Base-by-base conservation (phyloP, 1,140 invertebrate genomes). In the Pachypeltis micranthus region DNA sequence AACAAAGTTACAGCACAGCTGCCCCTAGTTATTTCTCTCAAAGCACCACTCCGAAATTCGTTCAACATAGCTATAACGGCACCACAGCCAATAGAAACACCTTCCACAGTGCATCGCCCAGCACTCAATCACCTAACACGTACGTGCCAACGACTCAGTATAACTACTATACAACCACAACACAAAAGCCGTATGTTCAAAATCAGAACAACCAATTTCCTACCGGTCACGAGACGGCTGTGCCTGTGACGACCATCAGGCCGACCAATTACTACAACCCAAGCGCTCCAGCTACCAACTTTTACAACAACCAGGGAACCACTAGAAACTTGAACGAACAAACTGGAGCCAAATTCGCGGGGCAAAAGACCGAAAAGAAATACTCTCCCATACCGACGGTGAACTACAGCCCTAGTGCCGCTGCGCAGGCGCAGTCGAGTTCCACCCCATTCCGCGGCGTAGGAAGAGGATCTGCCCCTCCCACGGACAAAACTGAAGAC, bases 341-440 rank as follows among this genome's bases (percentile, higher is more conserved):
- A 7, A 51, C 7, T 51, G 7, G 23, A 4, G 7, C 10, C 4
- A 51, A 51, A 21, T 4, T 21, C 21, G 47, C 10, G 3, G 21
- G 4, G 1, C 57, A 59, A 56, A 31, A 63, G 21, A 55, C 3
- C 29, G 34, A 29, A 14, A 47, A 55, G 51, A 31, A 63, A 23
- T 34, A 56, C 2, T 34, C 26, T 51, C 26, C 28, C 47, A 10
- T 16, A 16, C 7, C 31, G 19, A n/a, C 61, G 1, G 39, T 24
- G 23, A 60, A 31, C 2, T 27, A 57, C 57, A 59, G 57, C 27
- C 57, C 57, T 12, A n/a, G n/a, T n/a, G n/a, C n/a, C n/a, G n/a
- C n/a, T n/a, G n/a, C n/a, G n/a, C n/a, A n/a, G n/a, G 25, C 54
- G 19, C 21, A 19, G 54, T 57, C 63, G 63, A 4, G 61, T 55